A percentile compares a stretch with the other conserved stretches of the same genome.
phyloP scores from a whole-genome alignment of 2,113 vertebrate genomes.

The Epinephelus moara region DNA sequence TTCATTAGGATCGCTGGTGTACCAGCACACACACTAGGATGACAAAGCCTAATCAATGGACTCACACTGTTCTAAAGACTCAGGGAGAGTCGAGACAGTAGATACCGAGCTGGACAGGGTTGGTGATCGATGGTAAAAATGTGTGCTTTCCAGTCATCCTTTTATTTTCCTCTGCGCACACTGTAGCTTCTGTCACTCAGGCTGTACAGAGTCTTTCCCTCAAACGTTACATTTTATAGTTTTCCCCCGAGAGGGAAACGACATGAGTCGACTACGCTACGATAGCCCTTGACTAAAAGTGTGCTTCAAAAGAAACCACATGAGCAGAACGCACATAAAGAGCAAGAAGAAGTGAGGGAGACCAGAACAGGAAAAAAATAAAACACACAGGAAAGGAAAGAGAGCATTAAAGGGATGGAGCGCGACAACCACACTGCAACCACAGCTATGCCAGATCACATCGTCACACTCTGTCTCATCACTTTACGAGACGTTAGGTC shows the following conservation, averaged over 20 bases:
- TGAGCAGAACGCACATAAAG: neutral
- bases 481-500: slow-evolving; percentile 63
- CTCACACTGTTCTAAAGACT: slow-evolving; percentile 70
- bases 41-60: slow-evolving; percentile 74
- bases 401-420: slow-evolving; percentile 33
- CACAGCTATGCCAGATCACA: slow-evolving; percentile 70
- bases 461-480: slow-evolving; percentile 62
- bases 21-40: slow-evolving; percentile 47
- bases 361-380: neutral
- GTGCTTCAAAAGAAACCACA: slow-evolving; percentile 16
- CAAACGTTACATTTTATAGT: slow-evolving; percentile 14
- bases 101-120: slow-evolving; percentile 45
- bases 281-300: slow-evolving; percentile 5
- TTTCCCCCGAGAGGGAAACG: slow-evolving; percentile 5
- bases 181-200: slow-evolving; percentile 1
- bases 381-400: slow-evolving; percentile 26
- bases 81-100: slow-evolving; percentile 45
- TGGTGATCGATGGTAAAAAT: slow-evolving; percentile 67
- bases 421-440: slow-evolving; percentile 66
- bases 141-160: slow-evolving; percentile 43
- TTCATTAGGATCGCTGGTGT: slow-evolving; percentile 71
- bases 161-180: slow-evolving; percentile 30
- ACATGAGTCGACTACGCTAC: neutral
- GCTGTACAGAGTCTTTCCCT: neutral
- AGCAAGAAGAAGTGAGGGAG: neutral